Evolutionary conservation across 2,113 vertebrate genomes (phyloP).

Genomic region (Anhinga rufa): DNA sequence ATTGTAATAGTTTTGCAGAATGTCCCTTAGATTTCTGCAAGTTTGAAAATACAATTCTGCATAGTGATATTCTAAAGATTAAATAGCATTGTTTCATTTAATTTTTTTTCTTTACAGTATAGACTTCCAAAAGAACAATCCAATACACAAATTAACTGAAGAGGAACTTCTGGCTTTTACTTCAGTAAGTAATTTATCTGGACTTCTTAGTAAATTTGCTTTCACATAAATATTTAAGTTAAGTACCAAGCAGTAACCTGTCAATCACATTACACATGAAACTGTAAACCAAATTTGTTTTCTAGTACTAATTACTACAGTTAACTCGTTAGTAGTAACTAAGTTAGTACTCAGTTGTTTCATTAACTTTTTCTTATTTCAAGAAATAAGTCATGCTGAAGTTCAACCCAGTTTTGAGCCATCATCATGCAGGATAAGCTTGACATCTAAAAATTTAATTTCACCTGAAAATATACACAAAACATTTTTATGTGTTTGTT

Average conservation of each 20-base stretch:
- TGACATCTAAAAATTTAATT: neutral
- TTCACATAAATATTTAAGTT: neutral
- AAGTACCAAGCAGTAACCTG: neutral
- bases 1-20: neutral
- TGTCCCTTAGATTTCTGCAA: neutral
- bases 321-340: too few species aligned
- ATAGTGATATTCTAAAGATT: neutral
- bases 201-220: neutral
- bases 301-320: too few species aligned
- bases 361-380: neutral
- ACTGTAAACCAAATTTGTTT: neutral
- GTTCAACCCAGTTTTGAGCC: neutral
- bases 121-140: constrained; percentile 93
- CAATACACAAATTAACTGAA: constrained; percentile 89
- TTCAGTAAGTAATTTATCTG: constrained; percentile 77
- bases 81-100: neutral
- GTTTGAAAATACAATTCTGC: neutral
- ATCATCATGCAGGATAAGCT: neutral
- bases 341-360: neutral
- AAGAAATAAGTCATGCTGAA: neutral
- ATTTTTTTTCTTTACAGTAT: constrained; percentile 70
- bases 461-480: neutral
- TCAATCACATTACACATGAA: neutral
- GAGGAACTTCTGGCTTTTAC: constrained; percentile 93
- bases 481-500: neutral